phyloP scores from a whole-genome alignment of 1,140 invertebrate species.

The Acromyrmex echinatior region DNA sequence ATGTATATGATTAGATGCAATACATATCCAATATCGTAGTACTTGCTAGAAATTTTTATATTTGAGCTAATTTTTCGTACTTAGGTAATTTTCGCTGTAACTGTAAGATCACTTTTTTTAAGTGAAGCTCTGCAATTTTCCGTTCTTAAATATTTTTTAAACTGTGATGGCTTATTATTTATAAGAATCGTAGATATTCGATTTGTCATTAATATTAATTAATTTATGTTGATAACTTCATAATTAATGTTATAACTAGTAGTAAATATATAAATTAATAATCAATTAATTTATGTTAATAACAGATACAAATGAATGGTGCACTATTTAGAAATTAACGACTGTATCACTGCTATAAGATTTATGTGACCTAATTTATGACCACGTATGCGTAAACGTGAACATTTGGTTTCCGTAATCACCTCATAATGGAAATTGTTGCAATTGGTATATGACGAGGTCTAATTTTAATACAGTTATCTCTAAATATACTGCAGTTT shows the following conservation, averaged over 20 bases:
- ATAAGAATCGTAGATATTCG: background rate
- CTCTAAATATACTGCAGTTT: background rate
- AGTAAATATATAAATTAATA: background rate
- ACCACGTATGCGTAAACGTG: background rate
- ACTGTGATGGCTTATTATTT: background rate
- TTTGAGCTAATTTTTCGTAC: no score
- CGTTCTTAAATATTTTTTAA: background rate
- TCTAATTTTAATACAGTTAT: constrained; percentile 61
- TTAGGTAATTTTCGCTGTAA: no score
- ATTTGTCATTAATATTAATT: background rate
- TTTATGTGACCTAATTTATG: constrained; percentile 5
- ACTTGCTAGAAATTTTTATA: no score
- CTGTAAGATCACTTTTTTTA: no score
- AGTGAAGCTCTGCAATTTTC: background rate
- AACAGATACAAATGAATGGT: background rate
- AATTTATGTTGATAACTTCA: background rate
- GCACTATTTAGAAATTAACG: constrained; percentile 10
- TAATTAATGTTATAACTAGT: background rate
- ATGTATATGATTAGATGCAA: no score
- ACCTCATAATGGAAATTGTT: constrained; percentile 27
- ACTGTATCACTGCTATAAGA: background rate
- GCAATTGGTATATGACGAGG: constrained; percentile 21
- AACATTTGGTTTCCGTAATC: constrained; percentile 38
- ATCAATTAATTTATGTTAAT: constrained; percentile 9
- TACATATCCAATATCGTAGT: no score